phyloP scores from a whole-genome alignment of 2,888 invertebrate species.

The Pegoplata infirma region DNA sequence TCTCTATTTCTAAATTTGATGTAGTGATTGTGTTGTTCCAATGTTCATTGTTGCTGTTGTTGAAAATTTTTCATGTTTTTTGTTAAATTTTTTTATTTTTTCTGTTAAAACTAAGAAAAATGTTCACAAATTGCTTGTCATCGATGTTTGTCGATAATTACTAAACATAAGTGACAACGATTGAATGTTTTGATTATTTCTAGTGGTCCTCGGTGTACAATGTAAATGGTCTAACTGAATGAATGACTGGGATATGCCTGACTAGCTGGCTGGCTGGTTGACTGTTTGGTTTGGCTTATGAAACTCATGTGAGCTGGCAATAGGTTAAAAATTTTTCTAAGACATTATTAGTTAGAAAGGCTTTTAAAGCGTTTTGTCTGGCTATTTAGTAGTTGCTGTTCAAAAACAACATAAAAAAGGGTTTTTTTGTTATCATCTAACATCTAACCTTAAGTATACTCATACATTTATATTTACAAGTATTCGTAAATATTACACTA shows the following conservation, averaged over 20 bases:
- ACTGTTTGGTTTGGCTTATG: not conserved
- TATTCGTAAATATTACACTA: no score
- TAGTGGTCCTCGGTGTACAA: not conserved
- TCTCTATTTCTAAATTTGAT: not conserved
- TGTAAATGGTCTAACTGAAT: no score
- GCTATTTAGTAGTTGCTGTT: not conserved
- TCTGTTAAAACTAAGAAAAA: conserved; percentile 30
- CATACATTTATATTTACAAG: not conserved
- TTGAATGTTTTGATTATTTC: conserved; percentile 44
- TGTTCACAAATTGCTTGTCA: conserved; percentile 65
- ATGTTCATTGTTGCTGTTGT: conserved; percentile 2
- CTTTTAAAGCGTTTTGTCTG: not conserved
- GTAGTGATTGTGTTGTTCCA: conserved; percentile 17
- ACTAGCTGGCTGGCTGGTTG: no score
- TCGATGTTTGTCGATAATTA: conserved; percentile 65
- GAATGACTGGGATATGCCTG: no score
- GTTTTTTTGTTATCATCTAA: conserved; percentile 23
- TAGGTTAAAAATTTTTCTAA: conserved; percentile 4
- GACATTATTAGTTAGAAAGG: conserved; percentile 37
- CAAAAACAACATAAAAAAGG: no score
- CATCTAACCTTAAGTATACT: conserved; percentile 47
- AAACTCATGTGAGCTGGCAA: not conserved
- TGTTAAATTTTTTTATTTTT: no score
- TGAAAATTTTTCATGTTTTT: conserved; percentile 10
- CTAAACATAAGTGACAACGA: conserved; percentile 58